phyloP scores from a whole-genome alignment of 2,797 vertebrate genomes.

The Silurus aristotelis region DNA sequence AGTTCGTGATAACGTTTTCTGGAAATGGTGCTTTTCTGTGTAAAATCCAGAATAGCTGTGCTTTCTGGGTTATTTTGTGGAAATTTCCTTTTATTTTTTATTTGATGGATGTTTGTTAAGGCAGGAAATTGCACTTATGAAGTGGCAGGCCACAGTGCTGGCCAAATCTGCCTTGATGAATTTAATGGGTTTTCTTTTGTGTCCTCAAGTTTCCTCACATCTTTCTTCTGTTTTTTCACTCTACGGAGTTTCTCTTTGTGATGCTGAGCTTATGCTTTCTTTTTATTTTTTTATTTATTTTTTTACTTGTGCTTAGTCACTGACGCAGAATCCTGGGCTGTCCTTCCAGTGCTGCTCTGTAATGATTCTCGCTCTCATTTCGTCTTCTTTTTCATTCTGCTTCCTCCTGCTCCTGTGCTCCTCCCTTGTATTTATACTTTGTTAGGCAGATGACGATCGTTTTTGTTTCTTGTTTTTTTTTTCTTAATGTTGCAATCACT shows the following conservation, averaged over 20 bases:
- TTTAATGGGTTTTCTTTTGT: not conserved
- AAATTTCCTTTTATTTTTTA: not conserved
- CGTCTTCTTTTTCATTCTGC: not conserved
- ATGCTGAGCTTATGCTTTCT: slow-evolving; percentile 47
- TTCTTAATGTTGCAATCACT: not conserved
- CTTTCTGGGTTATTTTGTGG: not conserved
- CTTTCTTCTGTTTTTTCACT: not conserved
- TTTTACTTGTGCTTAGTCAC: slow-evolving; percentile 56
- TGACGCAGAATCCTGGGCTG: slow-evolving; percentile 35
- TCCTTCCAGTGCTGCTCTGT: slow-evolving; percentile 42
- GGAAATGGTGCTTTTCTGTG: no score
- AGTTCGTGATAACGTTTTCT: not conserved
- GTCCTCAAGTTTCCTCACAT: no score
- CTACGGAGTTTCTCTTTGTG: slow-evolving; percentile 7
- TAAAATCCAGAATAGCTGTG: not conserved
- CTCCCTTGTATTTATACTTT: not conserved
- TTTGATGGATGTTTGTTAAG: not conserved
- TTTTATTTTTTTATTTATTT: slow-evolving; percentile 21
- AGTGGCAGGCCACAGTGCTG: not conserved
- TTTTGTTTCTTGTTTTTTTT: not conserved
- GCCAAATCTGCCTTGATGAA: slow-evolving; percentile 1
- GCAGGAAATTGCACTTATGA: slow-evolving; percentile 27
- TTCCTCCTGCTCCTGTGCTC: slow-evolving; percentile 28
- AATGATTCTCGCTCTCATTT: not conserved
- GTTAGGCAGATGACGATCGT: not conserved